phyloP scores from a whole-genome alignment of 2,797 vertebrate species.

The Poecilia velifera region DNA sequence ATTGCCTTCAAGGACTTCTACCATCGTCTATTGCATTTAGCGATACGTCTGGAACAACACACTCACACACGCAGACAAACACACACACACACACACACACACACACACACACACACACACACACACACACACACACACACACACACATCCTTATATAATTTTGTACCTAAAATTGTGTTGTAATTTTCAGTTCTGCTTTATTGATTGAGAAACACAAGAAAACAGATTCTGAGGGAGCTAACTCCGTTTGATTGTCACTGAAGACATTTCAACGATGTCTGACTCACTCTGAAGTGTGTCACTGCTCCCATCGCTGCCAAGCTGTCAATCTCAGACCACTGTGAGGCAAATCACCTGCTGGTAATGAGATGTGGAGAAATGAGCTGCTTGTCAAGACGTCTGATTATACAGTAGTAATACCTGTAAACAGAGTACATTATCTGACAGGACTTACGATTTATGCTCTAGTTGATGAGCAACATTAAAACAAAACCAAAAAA shows the following conservation, averaged over 20 bases:
- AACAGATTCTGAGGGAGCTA: neutral
- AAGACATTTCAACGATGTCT: constrained; percentile 31
- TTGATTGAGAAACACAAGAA: constrained; percentile 10
- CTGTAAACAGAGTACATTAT: constrained; percentile 56
- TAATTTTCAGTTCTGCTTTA: neutral
- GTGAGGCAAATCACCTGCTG: constrained; percentile 49
- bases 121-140: neutral
- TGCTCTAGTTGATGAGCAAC: constrained; percentile 11
- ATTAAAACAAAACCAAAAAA: constrained; percentile 5
- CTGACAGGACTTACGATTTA: constrained; percentile 44
- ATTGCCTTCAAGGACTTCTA: too few species aligned
- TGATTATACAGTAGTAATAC: constrained; percentile 40
- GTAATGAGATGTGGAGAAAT: constrained; percentile 39
- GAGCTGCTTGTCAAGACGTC: constrained; percentile 44
- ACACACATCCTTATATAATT: neutral
- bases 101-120: too few species aligned
- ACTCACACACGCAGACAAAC: too few species aligned
- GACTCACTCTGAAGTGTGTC: constrained; percentile 38
- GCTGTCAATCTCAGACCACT: constrained; percentile 50
- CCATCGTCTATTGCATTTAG: too few species aligned
- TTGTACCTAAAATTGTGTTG: neutral
- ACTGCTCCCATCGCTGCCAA: constrained; percentile 47
- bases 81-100: too few species aligned
- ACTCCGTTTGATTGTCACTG: constrained; percentile 26
- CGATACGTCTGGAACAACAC: too few species aligned